Evolutionary conservation across 2,888 invertebrate species (phyloP).

Genomic region (Exocentrus adspersus): DNA sequence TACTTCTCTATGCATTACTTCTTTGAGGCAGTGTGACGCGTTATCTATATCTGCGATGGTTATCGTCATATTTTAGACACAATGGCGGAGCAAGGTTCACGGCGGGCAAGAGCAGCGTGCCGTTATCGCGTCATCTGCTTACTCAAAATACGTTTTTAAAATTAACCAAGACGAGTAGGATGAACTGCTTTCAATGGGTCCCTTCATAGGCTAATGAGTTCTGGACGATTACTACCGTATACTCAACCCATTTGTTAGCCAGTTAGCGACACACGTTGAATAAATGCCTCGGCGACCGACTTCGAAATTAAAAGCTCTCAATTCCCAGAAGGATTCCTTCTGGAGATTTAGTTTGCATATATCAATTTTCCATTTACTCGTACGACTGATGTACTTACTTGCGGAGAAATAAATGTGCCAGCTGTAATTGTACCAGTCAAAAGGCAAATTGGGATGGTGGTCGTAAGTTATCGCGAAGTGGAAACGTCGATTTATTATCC

Average conservation of each 20-base stretch:
- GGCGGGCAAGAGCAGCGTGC: constrained; percentile 57
- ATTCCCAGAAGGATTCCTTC: constrained; percentile 20
- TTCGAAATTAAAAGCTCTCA: constrained; percentile 10
- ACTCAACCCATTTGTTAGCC: constrained; percentile 60
- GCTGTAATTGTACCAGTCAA: constrained; percentile 11
- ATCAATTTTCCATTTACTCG: constrained; percentile 21
- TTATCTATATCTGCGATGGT: constrained; percentile 61
- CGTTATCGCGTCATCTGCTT: constrained; percentile 56
- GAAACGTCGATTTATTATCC: neutral
- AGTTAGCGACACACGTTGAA: constrained; percentile 59
- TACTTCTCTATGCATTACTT: constrained; percentile 40
- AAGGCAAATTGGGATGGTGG: constrained; percentile 8
- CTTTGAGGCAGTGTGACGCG: constrained; percentile 52
- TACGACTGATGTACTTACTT: neutral
- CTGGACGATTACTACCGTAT: constrained; percentile 59
- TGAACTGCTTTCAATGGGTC: constrained; percentile 54
- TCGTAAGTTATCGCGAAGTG: neutral
- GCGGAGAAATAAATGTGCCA: neutral
- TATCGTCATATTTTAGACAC: constrained; percentile 63
- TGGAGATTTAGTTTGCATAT: neutral
- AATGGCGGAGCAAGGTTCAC: constrained; percentile 59
- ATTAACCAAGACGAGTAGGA: constrained; percentile 56
- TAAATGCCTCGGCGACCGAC: constrained; percentile 48
- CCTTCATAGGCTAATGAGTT: constrained; percentile 63
- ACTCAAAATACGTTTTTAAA: constrained; percentile 62